phyloP scores from a whole-genome alignment of 1,140 invertebrate genomes.

The Mylabris phalerata region DNA sequence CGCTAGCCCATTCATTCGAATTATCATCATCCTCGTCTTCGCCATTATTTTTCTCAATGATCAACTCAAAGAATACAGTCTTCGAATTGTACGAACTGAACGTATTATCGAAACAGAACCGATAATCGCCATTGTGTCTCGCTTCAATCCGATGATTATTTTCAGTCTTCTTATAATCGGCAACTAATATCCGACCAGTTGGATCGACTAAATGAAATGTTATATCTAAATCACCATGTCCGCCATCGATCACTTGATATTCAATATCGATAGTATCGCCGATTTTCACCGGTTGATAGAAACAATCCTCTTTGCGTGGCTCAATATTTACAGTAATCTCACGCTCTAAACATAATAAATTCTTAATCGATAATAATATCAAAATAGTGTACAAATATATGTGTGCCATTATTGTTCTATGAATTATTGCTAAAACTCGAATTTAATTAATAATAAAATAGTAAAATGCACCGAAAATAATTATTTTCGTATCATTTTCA shows the following conservation, averaged over 20 bases:
- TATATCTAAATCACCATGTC: constrained; percentile 71
- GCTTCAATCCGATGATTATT: constrained; percentile 56
- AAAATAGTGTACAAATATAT: constrained; percentile 1
- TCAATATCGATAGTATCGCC: constrained; percentile 63
- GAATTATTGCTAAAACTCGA: background rate
- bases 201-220: constrained; percentile 62
- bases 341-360: constrained; percentile 40
- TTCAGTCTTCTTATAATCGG: constrained; percentile 65
- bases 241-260: constrained; percentile 73
- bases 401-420: background rate
- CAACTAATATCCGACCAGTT: constrained; percentile 53
- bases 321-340: constrained; percentile 66
- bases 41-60: constrained; percentile 55
- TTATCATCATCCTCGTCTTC: constrained; percentile 49
- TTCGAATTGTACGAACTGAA: constrained; percentile 72
- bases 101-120: constrained; percentile 77
- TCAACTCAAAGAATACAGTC: constrained; percentile 74
- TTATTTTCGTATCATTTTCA: background rate
- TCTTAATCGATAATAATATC: background rate
- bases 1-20: constrained; percentile 24
- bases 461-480: background rate
- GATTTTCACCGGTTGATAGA: constrained; percentile 54
- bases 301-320: constrained; percentile 60
- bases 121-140: constrained; percentile 59
- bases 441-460: background rate